Evolutionary conservation across 2,113 vertebrate genomes (phyloP).

Genomic region (Tamias sibiricus): DNA sequence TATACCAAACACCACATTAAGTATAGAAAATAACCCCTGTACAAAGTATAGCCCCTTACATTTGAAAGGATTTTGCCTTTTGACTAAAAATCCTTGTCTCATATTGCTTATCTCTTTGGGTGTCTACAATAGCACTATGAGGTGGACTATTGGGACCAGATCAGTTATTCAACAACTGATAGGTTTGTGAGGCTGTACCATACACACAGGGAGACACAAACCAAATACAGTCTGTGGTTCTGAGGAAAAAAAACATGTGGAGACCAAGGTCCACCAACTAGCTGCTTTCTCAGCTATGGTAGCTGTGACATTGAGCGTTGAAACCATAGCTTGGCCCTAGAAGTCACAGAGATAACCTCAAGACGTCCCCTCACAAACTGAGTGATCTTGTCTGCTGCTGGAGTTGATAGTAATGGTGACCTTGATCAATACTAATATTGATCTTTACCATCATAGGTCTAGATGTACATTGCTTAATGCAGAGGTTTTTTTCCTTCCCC

Average conservation of each 20-base stretch:
- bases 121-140: neutral
- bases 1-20: neutral
- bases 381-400: neutral
- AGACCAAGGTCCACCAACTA: neutral
- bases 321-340: neutral
- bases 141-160: neutral
- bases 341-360: neutral
- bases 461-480: neutral
- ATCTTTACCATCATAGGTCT: neutral
- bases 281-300: neutral
- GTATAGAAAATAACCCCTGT: neutral
- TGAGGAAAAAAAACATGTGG: neutral
- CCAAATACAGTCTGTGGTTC: neutral
- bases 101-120: neutral
- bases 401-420: neutral
- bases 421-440: neutral
- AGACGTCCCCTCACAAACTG: neutral
- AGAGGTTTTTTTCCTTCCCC: neutral
- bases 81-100: neutral
- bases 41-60: neutral
- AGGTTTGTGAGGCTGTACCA: neutral
- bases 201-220: neutral
- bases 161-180: neutral
- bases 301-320: neutral
- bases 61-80: constrained; percentile 34